phyloP scores from a whole-genome alignment of 2,888 invertebrate genomes.

The Phengaris alcon region DNA sequence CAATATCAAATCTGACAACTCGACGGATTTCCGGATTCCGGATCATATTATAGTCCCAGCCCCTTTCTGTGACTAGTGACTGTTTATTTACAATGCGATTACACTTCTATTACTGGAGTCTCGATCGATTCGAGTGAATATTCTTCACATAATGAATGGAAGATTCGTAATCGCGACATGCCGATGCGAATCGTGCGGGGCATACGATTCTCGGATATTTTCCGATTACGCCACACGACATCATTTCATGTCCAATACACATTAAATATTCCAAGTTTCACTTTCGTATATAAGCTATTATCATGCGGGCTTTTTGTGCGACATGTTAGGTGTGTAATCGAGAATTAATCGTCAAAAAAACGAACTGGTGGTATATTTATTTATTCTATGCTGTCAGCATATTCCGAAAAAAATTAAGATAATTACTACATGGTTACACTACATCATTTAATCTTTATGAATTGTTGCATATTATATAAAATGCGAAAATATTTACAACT shows the following conservation, averaged over 20 bases:
- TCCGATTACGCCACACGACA: constrained; percentile 59
- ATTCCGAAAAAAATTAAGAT: no score
- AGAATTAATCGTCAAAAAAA: neutral
- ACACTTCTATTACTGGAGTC: neutral
- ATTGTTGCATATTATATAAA: no score
- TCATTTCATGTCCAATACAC: constrained; percentile 51
- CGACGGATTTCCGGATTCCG: no score
- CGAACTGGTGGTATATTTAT: no score
- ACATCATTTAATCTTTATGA: no score
- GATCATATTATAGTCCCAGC: no score
- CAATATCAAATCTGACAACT: no score
- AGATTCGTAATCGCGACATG: constrained; percentile 41
- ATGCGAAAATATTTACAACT: no score
- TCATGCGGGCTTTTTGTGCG: constrained; percentile 40
- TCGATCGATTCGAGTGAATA: neutral
- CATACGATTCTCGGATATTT: constrained; percentile 44
- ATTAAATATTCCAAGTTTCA: constrained; percentile 64
- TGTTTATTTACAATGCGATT: constrained; percentile 4
- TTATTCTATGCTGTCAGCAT: no score
- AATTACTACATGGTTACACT: no score
- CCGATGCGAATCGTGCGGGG: constrained; percentile 53
- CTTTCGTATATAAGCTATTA: constrained; percentile 72
- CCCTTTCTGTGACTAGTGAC: no score
- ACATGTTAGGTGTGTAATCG: constrained; percentile 33
- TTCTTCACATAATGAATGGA: constrained; percentile 31